Percentiles rank a stretch among this genome's conserved stretches.
Conservation (phyloP, 2,888 invertebrate species). For the Osmoderma eremita region DNA sequence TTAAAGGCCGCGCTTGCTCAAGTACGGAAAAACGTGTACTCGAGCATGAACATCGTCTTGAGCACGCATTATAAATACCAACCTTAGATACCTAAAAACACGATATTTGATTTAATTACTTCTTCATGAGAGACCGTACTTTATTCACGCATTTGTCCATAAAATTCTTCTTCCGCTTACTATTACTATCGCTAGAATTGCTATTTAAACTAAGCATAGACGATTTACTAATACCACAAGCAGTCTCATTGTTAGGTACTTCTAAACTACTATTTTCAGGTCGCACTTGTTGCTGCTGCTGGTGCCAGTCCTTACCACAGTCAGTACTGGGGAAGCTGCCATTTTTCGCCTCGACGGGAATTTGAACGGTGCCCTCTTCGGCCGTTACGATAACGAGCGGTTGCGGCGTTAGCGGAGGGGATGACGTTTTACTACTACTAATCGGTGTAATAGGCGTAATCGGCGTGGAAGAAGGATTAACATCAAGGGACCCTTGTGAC, state of each 20-base stretch:
- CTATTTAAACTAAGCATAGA: constrained; percentile 68
- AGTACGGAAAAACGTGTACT: too few species aligned
- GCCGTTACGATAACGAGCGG: constrained; percentile 20
- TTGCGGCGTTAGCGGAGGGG: background rate
- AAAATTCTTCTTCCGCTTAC: constrained; percentile 80
- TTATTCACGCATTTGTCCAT: constrained; percentile 87
- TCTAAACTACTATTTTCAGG: constrained; percentile 52
- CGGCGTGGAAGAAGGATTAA: too few species aligned
- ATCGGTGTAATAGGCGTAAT: too few species aligned
- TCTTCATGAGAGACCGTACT: constrained; percentile 77
- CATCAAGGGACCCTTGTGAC: too few species aligned
- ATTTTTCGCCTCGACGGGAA: constrained; percentile 22
- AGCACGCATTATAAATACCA: too few species aligned
- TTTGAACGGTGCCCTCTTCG: too few species aligned
- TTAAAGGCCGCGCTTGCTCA: too few species aligned
- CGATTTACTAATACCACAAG: constrained; percentile 62
- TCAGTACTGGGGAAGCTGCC: constrained; percentile 43
- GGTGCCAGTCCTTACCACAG: too few species aligned
- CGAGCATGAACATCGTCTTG: too few species aligned
- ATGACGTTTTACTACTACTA: too few species aligned
- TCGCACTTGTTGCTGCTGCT: too few species aligned
- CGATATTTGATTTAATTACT: constrained; percentile 48
- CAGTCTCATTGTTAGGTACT: constrained; percentile 49
- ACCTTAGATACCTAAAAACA: too few species aligned
- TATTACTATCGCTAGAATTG: constrained; percentile 69